Conservation (phyloP, 2,113 vertebrate species). For the Cyprinus carpio region DNA sequence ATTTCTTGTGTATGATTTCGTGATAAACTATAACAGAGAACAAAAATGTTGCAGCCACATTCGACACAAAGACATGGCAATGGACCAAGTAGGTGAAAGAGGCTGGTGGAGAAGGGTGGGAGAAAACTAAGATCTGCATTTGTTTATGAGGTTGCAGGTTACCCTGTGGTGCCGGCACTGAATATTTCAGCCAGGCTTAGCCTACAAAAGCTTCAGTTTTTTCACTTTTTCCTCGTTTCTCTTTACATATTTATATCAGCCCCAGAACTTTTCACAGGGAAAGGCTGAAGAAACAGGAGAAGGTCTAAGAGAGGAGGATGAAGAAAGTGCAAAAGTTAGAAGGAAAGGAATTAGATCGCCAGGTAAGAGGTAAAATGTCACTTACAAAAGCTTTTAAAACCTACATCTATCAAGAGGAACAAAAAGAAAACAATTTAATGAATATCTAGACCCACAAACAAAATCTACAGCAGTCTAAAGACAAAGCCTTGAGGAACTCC, state of each 20-base stretch:
- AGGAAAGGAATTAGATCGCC: constrained; percentile 68
- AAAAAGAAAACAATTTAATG: not conserved
- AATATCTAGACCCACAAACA: not conserved
- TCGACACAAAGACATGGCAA: constrained; percentile 64
- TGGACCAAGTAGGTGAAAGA: constrained; percentile 59
- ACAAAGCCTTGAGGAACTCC: constrained; percentile 23
- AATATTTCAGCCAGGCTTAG: constrained; percentile 49
- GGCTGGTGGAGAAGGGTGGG: constrained; percentile 35
- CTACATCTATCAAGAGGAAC: not conserved
- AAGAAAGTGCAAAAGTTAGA: constrained; percentile 62
- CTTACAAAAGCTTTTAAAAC: constrained; percentile 23
- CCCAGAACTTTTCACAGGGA: constrained; percentile 54
- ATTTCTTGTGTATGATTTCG: constrained; percentile 2
- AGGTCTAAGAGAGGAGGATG: constrained; percentile 65
- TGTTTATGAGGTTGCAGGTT: constrained; percentile 35
- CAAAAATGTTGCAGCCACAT: not conserved
- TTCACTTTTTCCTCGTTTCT: constrained; percentile 38
- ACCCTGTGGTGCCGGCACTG: constrained; percentile 27
- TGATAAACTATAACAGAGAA: constrained; percentile 62
- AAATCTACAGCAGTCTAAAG: constrained; percentile 2
- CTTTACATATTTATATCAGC: constrained; percentile 40
- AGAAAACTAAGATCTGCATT: not conserved
- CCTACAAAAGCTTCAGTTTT: constrained; percentile 41
- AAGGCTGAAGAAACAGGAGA: constrained; percentile 74
- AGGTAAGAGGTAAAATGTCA: constrained; percentile 44